A percentile compares a stretch with the other conserved stretches of the same genome.
Conservation (phyloP, 2,888 invertebrate species). For the Cacoxenus indagator region DNA sequence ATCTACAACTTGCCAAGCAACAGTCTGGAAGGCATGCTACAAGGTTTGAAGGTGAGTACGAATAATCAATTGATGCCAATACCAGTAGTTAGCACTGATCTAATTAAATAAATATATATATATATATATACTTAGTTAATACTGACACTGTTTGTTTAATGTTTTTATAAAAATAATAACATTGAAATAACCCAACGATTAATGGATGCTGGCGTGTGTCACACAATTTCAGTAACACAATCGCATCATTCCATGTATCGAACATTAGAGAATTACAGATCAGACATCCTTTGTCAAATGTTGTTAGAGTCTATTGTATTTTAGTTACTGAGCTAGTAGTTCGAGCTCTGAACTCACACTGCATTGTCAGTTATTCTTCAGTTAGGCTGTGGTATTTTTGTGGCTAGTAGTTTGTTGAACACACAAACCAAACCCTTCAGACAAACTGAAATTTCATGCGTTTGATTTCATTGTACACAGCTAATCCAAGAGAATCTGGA, state of each 20-base stretch:
- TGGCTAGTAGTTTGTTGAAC: conserved; percentile 6
- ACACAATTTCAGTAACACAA: conserved; percentile 53
- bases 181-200: conserved; percentile 49
- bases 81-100: background rate
- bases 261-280: too few species aligned
- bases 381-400: conserved; percentile 29
- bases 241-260: conserved; percentile 64
- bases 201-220: conserved; percentile 63
- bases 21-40: conserved; percentile 80
- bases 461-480: conserved; percentile 69
- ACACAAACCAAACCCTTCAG: background rate
- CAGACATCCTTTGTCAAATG: too few species aligned
- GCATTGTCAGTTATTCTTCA: conserved; percentile 2
- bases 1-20: conserved; percentile 79
- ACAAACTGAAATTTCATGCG: conserved; percentile 2
- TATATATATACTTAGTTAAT: background rate
- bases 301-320: too few species aligned
- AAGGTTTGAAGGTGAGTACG: conserved; percentile 78
- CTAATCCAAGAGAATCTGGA: conserved; percentile 79
- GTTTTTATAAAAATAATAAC: background rate
- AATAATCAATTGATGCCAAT: background rate
- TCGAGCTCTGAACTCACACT: background rate
- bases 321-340: background rate
- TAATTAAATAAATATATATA: background rate
- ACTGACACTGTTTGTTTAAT: background rate